Conservation (phyloP, 2,888 invertebrate species). For the Iphiclides podalirius region DNA sequence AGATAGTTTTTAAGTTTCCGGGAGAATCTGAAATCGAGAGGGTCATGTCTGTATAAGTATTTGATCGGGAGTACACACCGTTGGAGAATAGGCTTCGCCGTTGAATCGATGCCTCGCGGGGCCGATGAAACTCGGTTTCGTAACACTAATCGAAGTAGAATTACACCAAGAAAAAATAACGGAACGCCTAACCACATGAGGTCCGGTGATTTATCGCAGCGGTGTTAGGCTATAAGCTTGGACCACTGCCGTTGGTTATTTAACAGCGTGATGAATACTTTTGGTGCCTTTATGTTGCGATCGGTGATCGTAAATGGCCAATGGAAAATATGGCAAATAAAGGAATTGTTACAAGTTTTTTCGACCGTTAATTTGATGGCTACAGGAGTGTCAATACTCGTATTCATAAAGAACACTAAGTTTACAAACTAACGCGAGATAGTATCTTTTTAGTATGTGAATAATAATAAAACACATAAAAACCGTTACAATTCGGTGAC, state of each 20-base stretch:
- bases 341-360: too few species aligned
- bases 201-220: slow-evolving; percentile 39
- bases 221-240: slow-evolving; percentile 12
- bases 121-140: slow-evolving; percentile 58
- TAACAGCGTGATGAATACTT: slow-evolving; percentile 16
- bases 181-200: slow-evolving; percentile 53
- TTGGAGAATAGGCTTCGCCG: slow-evolving; percentile 5
- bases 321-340: too few species aligned
- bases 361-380: too few species aligned
- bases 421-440: too few species aligned
- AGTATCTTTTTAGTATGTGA: too few species aligned
- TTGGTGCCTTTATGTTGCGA: slow-evolving; percentile 15
- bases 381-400: too few species aligned
- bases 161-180: slow-evolving; percentile 50
- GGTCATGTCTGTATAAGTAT: too few species aligned
- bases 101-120: slow-evolving; percentile 33
- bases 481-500: too few species aligned
- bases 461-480: too few species aligned
- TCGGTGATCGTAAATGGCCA: slow-evolving; percentile 15
- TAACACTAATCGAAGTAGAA: slow-evolving; percentile 58
- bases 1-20: too few species aligned
- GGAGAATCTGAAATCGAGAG: too few species aligned
- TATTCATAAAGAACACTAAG: too few species aligned
- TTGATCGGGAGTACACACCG: background rate
- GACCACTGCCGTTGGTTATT: background rate